These are phyloP conservation scores for Drosophila percnosoma DNA, from an alignment of 2,888 invertebrate genomes.

Conservation along the genomic window DNA sequence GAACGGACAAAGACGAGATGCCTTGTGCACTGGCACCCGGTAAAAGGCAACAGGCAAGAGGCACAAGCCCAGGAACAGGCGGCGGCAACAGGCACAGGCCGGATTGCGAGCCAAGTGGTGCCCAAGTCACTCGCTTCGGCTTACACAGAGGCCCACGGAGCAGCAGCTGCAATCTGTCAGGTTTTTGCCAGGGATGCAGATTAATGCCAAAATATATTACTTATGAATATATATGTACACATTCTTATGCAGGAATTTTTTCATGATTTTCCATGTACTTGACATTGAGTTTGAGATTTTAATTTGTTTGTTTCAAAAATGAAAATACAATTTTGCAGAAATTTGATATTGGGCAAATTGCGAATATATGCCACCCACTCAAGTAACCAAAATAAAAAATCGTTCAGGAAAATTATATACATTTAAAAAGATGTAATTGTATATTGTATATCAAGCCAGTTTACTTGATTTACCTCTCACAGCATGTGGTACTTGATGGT, in stretches of 20 bases:
- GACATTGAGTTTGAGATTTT: background rate
- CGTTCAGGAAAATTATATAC: background rate
- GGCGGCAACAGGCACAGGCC: conserved; percentile 29
- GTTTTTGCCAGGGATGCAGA: conserved; percentile 47
- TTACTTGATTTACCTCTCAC: background rate
- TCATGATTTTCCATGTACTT: background rate
- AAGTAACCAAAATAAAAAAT: background rate
- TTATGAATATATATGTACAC: background rate
- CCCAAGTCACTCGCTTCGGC: conserved; percentile 67
- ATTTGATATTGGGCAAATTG: background rate
- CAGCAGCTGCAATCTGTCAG: conserved; percentile 71
- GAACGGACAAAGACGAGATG: conserved; percentile 62
- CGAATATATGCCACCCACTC: background rate
- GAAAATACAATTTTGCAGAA: background rate
- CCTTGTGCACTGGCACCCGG: conserved; percentile 36
- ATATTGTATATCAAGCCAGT: background rate
- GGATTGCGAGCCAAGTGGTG: conserved; percentile 62
- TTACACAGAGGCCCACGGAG: conserved; percentile 49
- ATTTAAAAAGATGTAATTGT: background rate
- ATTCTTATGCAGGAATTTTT: background rate
- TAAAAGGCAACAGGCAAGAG: conserved; percentile 11
- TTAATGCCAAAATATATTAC: background rate
- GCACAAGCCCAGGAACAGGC: conserved; percentile 32
- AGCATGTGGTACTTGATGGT: background rate
- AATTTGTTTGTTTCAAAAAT: background rate